Evolutionary conservation across 2,797 vertebrate genomes (phyloP), one percentile per base, ranked within the genome.

Genomic region (Coreius guichenoti): DNA sequence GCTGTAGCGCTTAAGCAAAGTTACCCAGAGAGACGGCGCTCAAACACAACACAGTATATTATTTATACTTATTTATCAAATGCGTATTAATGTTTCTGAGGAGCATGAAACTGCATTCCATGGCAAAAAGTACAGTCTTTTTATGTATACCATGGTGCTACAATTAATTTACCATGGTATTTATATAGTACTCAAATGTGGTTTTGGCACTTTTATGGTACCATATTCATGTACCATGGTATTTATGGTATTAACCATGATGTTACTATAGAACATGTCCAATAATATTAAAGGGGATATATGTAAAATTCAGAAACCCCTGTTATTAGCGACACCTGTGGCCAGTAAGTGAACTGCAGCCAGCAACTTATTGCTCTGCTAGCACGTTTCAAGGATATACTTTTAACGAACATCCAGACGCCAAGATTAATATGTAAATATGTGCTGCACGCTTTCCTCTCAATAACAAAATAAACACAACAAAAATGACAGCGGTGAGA

Each of bases 11-110:
- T 63, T 68, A 54, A 54, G 29, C 31, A 69, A 39, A 69, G 65
- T 39, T 54, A 69, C 63, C 26, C 79, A 17, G 63, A 67, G 43
- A 68, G 63, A 17, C 13, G 9, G 14, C 23, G 23, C 31, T 5
- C 45, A 49, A 29, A 72, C 79, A 68, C 63, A 36, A n/a, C 78
- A n/a, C 19, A 29, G 69, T 39, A 12, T 54, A 81, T 81, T 69
- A 81, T 69, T 80, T 26, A 80, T 54, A 1, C 21, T 21, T 51
- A 80, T 68, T 69, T 69, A 81, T 54, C 61, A 51, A 65, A 45
- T 65, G 58, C 23, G 23, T 63, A 19, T 61, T 78, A 78, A 63
- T 63, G 56, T 31, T 49, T 49, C 26, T 5, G 6, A 9, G 19
- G 17, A 49, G 58, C 58, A 16, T 8, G 3, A 23, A 65, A 65